phyloP scores from a whole-genome alignment of 2,888 invertebrate genomes.

The Lithodes maja region DNA sequence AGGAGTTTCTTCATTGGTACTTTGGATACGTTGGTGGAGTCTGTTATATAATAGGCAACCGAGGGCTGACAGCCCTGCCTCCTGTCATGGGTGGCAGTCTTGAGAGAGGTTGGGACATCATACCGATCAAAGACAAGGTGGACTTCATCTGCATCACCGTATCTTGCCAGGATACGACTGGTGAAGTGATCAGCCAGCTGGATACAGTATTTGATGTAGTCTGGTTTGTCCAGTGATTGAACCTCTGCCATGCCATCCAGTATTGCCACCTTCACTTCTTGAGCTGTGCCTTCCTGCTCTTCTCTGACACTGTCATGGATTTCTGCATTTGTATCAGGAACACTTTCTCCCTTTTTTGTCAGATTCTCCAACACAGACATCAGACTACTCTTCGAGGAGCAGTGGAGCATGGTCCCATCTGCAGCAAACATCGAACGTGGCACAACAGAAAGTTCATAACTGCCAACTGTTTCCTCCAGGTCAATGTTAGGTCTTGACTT shows the following conservation, averaged over 20 bases:
- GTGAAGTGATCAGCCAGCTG: constrained; percentile 2
- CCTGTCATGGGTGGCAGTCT: background rate
- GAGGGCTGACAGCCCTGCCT: background rate
- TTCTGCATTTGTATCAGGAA: background rate
- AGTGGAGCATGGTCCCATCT: background rate
- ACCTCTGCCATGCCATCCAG: constrained; percentile 8
- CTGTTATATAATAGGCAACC: constrained; percentile 1
- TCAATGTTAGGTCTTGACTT: background rate
- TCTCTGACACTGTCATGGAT: too few species aligned
- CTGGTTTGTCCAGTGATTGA: constrained; percentile 13
- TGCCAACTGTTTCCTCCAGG: constrained; percentile 20
- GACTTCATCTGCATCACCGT: constrained; percentile 13
- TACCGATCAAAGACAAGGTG: background rate
- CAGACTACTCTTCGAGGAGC: background rate
- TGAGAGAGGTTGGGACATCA: background rate
- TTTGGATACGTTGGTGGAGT: background rate
- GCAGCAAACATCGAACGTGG: background rate
- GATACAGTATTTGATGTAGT: background rate
- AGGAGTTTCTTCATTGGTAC: constrained; percentile 1
- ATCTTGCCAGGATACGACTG: background rate
- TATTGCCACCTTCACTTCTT: background rate
- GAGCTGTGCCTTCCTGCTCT: background rate
- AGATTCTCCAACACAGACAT: background rate
- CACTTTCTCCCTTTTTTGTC: background rate
- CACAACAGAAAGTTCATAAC: constrained; percentile 8